These are phyloP conservation scores for Drosophila stalkeri DNA, from an alignment of 2,888 invertebrate genomes.

Conservation along the genomic window DNA sequence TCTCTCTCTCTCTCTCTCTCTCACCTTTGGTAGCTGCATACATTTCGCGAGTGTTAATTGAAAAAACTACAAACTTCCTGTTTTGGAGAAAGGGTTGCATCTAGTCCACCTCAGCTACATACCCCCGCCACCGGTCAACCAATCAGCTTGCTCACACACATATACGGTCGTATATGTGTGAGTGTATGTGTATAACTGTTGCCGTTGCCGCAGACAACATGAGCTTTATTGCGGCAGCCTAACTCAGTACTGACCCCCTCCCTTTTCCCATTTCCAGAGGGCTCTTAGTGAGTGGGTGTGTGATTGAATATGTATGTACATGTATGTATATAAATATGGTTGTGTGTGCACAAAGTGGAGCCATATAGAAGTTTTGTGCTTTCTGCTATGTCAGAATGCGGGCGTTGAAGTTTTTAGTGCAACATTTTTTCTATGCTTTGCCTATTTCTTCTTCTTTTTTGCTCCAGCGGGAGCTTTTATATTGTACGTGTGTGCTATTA, in stretches of 20 bases:
- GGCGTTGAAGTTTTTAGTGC: constrained; percentile 80
- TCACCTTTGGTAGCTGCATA: constrained; percentile 1
- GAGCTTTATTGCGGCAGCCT: constrained; percentile 77
- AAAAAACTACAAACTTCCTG: constrained; percentile 76
- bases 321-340: constrained; percentile 8
- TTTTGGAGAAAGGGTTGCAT: constrained; percentile 44
- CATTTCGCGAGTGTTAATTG: constrained; percentile 54
- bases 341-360: constrained; percentile 37
- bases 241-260: constrained; percentile 25
- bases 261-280: constrained; percentile 20
- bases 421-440: constrained; percentile 61
- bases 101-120: constrained; percentile 3
- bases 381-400: constrained; percentile 67
- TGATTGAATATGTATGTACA: constrained; percentile 3
- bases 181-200: constrained; percentile 57
- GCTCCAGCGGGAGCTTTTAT: constrained; percentile 78
- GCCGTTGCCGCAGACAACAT: constrained; percentile 78
- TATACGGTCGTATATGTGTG: not conserved
- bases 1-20: not conserved
- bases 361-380: constrained; percentile 72
- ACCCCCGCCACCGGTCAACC: constrained; percentile 10
- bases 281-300: constrained; percentile 32
- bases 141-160: constrained; percentile 12
- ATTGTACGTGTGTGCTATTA: constrained; percentile 65
- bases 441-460: constrained; percentile 22